phyloP scores from a whole-genome alignment of 2,888 invertebrate species.

The Tuberolachnus salignus region DNA sequence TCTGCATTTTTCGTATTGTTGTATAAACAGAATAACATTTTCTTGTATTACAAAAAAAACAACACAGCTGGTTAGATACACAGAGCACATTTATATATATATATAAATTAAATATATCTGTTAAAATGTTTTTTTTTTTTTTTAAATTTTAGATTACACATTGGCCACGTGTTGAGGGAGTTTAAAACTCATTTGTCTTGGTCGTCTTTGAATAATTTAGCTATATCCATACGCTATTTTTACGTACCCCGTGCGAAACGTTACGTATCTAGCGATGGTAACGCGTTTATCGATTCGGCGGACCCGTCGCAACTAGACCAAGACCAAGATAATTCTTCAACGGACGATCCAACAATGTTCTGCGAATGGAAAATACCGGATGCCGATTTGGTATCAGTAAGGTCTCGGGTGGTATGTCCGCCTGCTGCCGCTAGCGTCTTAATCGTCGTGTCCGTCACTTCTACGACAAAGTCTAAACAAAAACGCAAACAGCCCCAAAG shows the following conservation, averaged over 20 bases:
- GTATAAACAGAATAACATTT: too few species aligned
- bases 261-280: background rate
- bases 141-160: conserved; percentile 8
- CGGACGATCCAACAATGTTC: conserved; percentile 4
- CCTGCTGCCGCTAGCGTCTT: conserved; percentile 30
- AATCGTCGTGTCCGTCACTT: conserved; percentile 20
- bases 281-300: background rate
- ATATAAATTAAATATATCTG: too few species aligned
- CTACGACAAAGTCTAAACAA: background rate
- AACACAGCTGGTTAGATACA: too few species aligned
- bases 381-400: background rate
- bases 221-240: conserved; percentile 34
- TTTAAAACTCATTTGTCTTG: conserved; percentile 42
- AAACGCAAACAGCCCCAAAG: conserved; percentile 14
- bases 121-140: too few species aligned
- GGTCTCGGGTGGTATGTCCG: background rate
- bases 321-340: background rate
- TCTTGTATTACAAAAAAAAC: too few species aligned
- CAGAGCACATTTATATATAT: too few species aligned
- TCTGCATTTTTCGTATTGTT: too few species aligned
- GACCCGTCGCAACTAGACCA: conserved; percentile 29
- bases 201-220: conserved; percentile 9
- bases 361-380: conserved; percentile 31
- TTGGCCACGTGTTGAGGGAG: conserved; percentile 41
- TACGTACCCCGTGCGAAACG: conserved; percentile 2